phyloP scores from a whole-genome alignment of 2,888 invertebrate species.

The Cistogaster globosa region DNA sequence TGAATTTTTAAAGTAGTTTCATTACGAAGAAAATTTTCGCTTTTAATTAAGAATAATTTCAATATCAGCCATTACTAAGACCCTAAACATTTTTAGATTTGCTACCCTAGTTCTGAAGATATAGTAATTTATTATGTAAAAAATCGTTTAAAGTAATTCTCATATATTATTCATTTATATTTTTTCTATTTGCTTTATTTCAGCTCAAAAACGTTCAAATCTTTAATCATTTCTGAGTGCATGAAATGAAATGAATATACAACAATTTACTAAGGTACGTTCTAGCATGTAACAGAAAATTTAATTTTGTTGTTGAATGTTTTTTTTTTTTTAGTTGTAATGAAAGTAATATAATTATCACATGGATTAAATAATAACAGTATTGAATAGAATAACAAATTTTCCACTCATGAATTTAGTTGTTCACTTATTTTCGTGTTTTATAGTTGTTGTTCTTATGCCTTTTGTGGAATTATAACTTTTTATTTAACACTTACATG shows the following conservation, averaged over 20 bases:
- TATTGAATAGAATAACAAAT: constrained; percentile 24
- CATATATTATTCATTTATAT: not conserved
- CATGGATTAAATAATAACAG: constrained; percentile 24
- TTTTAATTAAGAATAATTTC: too few relatives aligned
- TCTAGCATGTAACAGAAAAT: constrained; percentile 22
- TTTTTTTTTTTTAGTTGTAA: not conserved
- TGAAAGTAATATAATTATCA: constrained; percentile 28
- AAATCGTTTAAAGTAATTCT: too few relatives aligned
- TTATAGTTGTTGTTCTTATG: constrained; percentile 10
- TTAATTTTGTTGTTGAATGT: constrained; percentile 50
- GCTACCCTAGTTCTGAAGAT: too few relatives aligned
- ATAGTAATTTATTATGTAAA: too few relatives aligned
- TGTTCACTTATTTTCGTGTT: constrained; percentile 31
- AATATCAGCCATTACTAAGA: too few relatives aligned
- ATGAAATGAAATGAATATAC: constrained; percentile 5
- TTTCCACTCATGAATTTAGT: constrained; percentile 3
- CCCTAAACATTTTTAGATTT: too few relatives aligned
- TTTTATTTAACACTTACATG: constrained; percentile 47
- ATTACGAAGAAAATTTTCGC: too few relatives aligned
- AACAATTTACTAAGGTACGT: constrained; percentile 49
- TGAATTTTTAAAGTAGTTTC: too few relatives aligned
- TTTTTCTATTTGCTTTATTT: constrained; percentile 31
- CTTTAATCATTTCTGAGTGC: constrained; percentile 16
- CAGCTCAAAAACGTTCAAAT: constrained; percentile 41
- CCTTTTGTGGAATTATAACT: constrained; percentile 14